These are phyloP conservation scores for Acholoe squamosa DNA, from an alignment of 2,888 invertebrate genomes.

Conservation along the genomic window DNA sequence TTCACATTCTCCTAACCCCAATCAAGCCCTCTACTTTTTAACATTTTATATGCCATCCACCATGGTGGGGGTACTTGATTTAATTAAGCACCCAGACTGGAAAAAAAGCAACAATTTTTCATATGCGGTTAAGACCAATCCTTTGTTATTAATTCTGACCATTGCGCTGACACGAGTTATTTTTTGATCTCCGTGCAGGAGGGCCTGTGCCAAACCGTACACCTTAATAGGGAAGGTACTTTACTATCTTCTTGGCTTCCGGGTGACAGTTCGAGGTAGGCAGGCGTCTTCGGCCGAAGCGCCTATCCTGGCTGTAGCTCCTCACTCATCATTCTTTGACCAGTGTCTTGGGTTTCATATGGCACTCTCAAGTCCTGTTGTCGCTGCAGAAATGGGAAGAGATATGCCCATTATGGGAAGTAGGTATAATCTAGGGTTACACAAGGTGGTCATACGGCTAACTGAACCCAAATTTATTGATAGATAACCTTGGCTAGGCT, in stretches of 20 bases:
- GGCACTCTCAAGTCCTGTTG: constrained; percentile 93
- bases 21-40: too few relatives aligned
- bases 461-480: not conserved
- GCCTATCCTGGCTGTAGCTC: constrained; percentile 85
- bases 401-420: constrained; percentile 93
- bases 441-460: not conserved
- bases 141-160: not conserved
- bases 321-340: constrained; percentile 96
- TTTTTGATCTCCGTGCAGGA: constrained; percentile 24
- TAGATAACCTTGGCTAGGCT: not conserved
- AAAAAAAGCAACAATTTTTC: too few relatives aligned
- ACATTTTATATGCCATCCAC: too few relatives aligned
- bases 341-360: constrained; percentile 90
- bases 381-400: constrained; percentile 91
- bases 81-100: too few relatives aligned
- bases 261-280: constrained; percentile 73
- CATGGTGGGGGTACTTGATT: too few relatives aligned
- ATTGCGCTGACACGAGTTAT: not conserved
- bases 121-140: too few relatives aligned
- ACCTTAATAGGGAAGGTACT: constrained; percentile 72
- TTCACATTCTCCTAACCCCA: too few relatives aligned
- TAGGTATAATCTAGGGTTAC: constrained; percentile 52
- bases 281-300: constrained; percentile 70
- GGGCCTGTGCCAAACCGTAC: not conserved
- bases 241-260: constrained; percentile 74